Evolutionary conservation across 2,888 invertebrate species (phyloP).

Genomic region (Belgica antarctica): DNA sequence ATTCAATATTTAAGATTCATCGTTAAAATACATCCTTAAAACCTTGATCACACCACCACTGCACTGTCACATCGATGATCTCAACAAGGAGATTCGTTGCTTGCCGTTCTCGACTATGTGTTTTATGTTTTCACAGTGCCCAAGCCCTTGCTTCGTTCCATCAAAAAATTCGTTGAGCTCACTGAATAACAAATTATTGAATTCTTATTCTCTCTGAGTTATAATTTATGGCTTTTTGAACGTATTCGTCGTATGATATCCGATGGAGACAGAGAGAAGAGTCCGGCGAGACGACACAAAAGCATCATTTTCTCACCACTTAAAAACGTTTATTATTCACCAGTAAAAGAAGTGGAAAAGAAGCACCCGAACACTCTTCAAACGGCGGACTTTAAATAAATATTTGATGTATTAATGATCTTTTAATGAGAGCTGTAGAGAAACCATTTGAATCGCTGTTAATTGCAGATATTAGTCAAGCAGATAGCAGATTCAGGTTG

Average conservation of each 20-base stretch:
- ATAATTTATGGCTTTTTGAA: constrained; percentile 29
- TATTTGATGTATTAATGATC: constrained; percentile 25
- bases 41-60: too few species aligned
- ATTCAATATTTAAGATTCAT: too few species aligned
- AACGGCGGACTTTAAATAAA: constrained; percentile 14
- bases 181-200: constrained; percentile 37
- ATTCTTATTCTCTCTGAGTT: constrained; percentile 2
- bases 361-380: neutral
- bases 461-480: neutral
- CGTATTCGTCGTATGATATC: constrained; percentile 12
- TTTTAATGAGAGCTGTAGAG: constrained; percentile 6
- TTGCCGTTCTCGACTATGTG: neutral
- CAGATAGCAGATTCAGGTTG: neutral
- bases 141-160: constrained; percentile 1
- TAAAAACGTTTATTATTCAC: constrained; percentile 8
- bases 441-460: constrained; percentile 8
- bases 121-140: constrained; percentile 27
- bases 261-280: neutral
- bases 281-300: neutral
- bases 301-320: neutral
- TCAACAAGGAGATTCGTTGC: neutral
- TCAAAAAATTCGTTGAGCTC: neutral
- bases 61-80: neutral
- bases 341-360: neutral
- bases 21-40: too few species aligned